Base-by-base conservation (phyloP, 2,888 invertebrate species). In the Heteropelma amictum region DNA sequence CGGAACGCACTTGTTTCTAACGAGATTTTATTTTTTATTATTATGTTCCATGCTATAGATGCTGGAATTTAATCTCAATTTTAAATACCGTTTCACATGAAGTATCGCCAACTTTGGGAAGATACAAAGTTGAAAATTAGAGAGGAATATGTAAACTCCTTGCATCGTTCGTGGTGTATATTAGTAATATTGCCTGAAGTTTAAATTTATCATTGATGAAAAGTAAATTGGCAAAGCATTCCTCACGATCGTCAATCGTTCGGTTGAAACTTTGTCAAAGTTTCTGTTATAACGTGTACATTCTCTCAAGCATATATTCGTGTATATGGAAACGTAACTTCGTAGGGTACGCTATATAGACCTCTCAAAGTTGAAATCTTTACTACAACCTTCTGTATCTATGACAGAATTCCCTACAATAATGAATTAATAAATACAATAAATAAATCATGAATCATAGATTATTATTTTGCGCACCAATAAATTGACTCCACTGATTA, bases 181-280 rank as follows among this genome's bases (percentile, higher is more conserved):
- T n/a, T 26, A 10, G 21, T 38, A 35, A 45, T 65, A 53, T 60
- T 45, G 47, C 35, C 23, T 17, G 38, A 61, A 47, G 67, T 61
- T 38, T 23, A 72, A 68, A 67, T 68, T 56, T 64, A 69, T 69
- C 45, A 58, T 58, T 51, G 38, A 47, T 49, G 45, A 73, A 73
- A 56, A 51, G 58, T 69, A 56, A 68, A 72, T 68, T 42, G 61
- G 61, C 67, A 54, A 68, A 61, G 61, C 63, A 61, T 49, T 8
- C 14, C 45, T 30, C 17, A 26, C 33, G 49, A 68, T 72, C 72
- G 61, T 68, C 67, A 67, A 68, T 72, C 72, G 63, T 68, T 72
- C 40, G 14, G 33, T 4, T n/a, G 40, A 56, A 72, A 68, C 30
- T 68, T 68, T 49, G 61, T 72, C 54, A 68, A 54, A 38, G 61